phyloP scores from a whole-genome alignment of 2,888 invertebrate species.

The Diplolepis rosae region DNA sequence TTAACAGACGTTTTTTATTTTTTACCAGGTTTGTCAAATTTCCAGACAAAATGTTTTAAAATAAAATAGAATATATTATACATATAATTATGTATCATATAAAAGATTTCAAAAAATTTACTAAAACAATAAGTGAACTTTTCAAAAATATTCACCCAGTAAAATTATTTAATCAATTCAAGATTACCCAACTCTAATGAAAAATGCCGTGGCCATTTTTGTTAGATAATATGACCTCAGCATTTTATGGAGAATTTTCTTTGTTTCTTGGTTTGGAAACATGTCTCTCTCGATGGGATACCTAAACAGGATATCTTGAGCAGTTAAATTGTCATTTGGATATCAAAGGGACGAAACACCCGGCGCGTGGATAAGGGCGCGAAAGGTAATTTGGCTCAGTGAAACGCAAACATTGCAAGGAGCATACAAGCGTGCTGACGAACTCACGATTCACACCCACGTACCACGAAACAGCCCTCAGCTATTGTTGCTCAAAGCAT shows the following conservation, averaged over 20 bases:
- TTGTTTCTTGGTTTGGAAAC: not conserved
- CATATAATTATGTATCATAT: too few species aligned
- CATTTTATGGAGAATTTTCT: not conserved
- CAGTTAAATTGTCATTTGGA: conserved; percentile 75
- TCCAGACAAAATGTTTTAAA: too few species aligned
- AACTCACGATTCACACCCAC: conserved; percentile 71
- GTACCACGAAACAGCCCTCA: conserved; percentile 71
- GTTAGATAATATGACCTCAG: too few species aligned
- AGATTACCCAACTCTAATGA: too few species aligned
- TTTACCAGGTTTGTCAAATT: too few species aligned
- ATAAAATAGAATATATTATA: too few species aligned
- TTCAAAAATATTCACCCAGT: too few species aligned
- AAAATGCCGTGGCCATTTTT: too few species aligned
- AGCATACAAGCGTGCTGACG: conserved; percentile 58
- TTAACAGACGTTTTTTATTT: too few species aligned
- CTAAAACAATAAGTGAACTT: too few species aligned
- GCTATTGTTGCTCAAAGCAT: conserved; percentile 74
- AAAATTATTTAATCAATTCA: too few species aligned
- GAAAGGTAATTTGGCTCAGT: conserved; percentile 72
- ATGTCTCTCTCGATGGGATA: not conserved
- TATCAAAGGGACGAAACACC: conserved; percentile 72
- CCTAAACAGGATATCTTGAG: conserved; percentile 50
- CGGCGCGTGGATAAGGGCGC: conserved; percentile 70
- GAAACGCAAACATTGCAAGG: conserved; percentile 70
- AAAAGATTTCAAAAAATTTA: too few species aligned